These are phyloP conservation scores for Platichthys flesus DNA, from an alignment of 2,113 vertebrate genomes.

Conservation along the genomic window DNA sequence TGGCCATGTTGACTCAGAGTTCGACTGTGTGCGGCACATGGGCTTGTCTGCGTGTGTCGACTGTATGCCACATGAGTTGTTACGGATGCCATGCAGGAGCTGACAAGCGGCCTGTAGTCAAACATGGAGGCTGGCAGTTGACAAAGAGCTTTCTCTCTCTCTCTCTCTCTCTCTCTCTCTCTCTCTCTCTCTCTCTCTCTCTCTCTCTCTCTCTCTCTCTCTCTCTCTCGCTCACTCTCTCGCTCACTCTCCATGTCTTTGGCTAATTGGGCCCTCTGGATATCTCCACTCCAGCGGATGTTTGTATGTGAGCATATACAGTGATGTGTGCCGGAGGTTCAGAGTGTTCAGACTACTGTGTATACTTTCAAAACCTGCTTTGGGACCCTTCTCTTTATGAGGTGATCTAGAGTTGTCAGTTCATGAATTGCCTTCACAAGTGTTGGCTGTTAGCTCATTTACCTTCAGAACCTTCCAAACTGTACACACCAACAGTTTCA, in stretches of 20 bases:
- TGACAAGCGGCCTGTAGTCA: slow-evolving; percentile 68
- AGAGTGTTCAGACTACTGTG: slow-evolving; percentile 39
- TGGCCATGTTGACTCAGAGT: slow-evolving; percentile 65
- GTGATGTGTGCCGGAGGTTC: slow-evolving; percentile 24
- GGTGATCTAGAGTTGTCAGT: slow-evolving; percentile 12
- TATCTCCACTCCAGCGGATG: slow-evolving; percentile 63
- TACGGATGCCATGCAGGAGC: slow-evolving; percentile 61
- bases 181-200: slow-evolving; percentile 21
- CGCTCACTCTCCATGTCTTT: slow-evolving; percentile 37
- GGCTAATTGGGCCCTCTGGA: slow-evolving; percentile 77
- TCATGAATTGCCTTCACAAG: not conserved
- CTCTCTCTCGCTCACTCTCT: slow-evolving; percentile 48
- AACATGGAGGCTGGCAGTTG: slow-evolving; percentile 69
- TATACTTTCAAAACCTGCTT: slow-evolving; percentile 41
- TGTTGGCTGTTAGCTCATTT: not conserved
- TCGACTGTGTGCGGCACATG: not conserved
- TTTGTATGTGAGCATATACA: slow-evolving; percentile 65
- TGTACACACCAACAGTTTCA: not conserved
- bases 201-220: slow-evolving; percentile 56
- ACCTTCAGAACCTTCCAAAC: not conserved
- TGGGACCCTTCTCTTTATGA: slow-evolving; percentile 33
- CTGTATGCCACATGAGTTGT: slow-evolving; percentile 59
- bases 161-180: slow-evolving; percentile 37
- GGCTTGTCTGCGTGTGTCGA: slow-evolving; percentile 31
- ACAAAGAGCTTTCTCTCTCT: slow-evolving; percentile 68